Base-by-base conservation (phyloP, 2,113 vertebrate genomes). In the Muntiacus muntjak region DNA sequence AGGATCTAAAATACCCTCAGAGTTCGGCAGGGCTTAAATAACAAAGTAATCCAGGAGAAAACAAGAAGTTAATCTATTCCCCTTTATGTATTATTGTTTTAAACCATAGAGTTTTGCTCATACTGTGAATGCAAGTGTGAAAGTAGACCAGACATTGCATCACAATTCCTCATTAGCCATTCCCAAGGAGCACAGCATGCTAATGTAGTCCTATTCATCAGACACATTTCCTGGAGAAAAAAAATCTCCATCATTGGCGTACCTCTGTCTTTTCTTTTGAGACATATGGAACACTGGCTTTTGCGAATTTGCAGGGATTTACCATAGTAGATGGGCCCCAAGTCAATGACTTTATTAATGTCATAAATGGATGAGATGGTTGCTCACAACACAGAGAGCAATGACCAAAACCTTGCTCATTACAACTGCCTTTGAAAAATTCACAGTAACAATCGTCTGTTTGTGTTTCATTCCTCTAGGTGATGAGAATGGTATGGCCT, bases 201-300 rank as follows among this genome's bases (percentile, higher is more conserved):
- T 82, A 82, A 54, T 1, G 15, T n/a, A n/a, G n/a, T 64, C 81
- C 83, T 71, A 93, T 28, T 93, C 92, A 87, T 91, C 81, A 90
- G 25, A 54, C 4, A 55, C 47, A 55, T 55, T 97, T 96, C 62
- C 89, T 95, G 57, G 23, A 83, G 71, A 11, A 4, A 9, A 82
- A 40, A 64, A 25, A 30, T 71, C 60, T 12, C 25, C 28, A 50
- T 87, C 74, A 84, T 67, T 94, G 76, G 54, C 2, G 3, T 85
- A 23, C 45, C 60, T 57, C 40, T 89, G 58, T 55, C 47, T 96
- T 92, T 96, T 87, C 92, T 90, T 93, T 83, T 74, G 26, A 89
- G 88, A 85, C 36, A 57, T 52, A n/a, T 5, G 26, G 58, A 62
- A 74, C 55, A 36, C 71, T 86, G 78, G 23, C 25, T 54, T 89